A percentile compares a stretch with the other conserved stretches of the same genome.
These are phyloP conservation scores for Rhinichthys klamathensis DNA, from an alignment of 2,113 vertebrate genomes.

Conservation along the genomic window DNA sequence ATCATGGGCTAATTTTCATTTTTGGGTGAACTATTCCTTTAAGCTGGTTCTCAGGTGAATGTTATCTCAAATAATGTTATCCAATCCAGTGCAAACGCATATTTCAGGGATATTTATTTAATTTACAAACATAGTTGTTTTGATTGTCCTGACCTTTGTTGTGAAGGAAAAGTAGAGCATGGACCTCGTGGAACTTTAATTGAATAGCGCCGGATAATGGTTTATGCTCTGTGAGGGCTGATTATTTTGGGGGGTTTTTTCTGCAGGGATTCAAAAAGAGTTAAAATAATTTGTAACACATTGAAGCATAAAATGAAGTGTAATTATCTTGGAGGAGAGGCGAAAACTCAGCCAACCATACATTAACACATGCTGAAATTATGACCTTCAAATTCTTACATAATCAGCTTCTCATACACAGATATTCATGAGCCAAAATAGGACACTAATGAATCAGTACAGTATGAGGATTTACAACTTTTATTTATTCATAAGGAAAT, in stretches of 20 bases:
- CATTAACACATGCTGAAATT: slow-evolving; percentile 65
- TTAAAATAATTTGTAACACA: slow-evolving; percentile 50
- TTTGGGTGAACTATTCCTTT: too few relatives aligned
- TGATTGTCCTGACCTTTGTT: background rate
- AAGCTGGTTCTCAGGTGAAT: background rate
- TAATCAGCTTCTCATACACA: slow-evolving; percentile 60
- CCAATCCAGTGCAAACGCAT: background rate
- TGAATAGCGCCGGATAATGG: background rate
- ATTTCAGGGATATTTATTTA: background rate
- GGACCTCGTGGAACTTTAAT: background rate
- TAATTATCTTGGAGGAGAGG: slow-evolving; percentile 63
- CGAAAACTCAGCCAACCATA: slow-evolving; percentile 50
- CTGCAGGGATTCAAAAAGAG: slow-evolving; percentile 18
- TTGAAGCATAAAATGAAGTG: slow-evolving; percentile 56
- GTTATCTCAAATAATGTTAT: background rate
- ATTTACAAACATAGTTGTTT: background rate
- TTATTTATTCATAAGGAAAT: slow-evolving; percentile 3
- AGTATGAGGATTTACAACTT: slow-evolving; percentile 57
- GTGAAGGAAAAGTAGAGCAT: background rate
- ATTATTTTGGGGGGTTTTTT: slow-evolving; percentile 32
- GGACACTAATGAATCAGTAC: slow-evolving; percentile 60
- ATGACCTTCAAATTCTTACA: slow-evolving; percentile 58
- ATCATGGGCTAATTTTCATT: too few relatives aligned
- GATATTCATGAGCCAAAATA: slow-evolving; percentile 62
- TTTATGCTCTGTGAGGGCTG: slow-evolving; percentile 30